These are phyloP conservation scores for Oikopleura vanhoeffeni DNA, from an alignment of 23 tunicate species.

Conservation along the genomic window DNA sequence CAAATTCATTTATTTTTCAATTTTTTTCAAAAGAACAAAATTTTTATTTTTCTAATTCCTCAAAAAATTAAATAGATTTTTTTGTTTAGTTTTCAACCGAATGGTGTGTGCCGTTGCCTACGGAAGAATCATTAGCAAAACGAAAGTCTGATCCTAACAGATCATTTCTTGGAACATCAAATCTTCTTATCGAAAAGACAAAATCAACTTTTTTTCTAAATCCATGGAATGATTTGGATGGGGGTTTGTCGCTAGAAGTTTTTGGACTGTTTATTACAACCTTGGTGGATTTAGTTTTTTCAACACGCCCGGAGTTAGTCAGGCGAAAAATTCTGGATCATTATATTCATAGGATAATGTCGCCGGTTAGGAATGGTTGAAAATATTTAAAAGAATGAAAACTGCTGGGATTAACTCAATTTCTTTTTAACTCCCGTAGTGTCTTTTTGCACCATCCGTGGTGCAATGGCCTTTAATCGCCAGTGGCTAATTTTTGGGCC, in stretches of 20 bases:
- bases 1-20: no score
- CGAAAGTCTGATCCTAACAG: not conserved
- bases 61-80: not conserved
- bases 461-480: no score
- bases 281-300: not conserved
- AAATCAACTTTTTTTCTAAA: not conserved
- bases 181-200: no score
- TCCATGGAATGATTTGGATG: conserved; percentile 12
- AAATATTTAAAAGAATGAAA: not conserved
- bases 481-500: no score
- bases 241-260: not conserved
- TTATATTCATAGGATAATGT: not conserved
- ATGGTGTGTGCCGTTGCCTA: not conserved
- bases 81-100: not conserved
- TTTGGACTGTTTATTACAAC: not conserved
- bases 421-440: no score
- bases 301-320: not conserved
- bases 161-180: not conserved
- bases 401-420: not conserved
- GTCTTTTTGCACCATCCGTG: no score
- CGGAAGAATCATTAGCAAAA: not conserved
- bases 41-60: not conserved
- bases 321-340: not conserved
- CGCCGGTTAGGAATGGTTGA: not conserved
- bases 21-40: not conserved